A percentile compares a stretch with the other conserved stretches of the same genome.
These are phyloP conservation scores for Calameuta pallipes DNA, from an alignment of 2,888 invertebrate genomes.

Conservation along the genomic window DNA sequence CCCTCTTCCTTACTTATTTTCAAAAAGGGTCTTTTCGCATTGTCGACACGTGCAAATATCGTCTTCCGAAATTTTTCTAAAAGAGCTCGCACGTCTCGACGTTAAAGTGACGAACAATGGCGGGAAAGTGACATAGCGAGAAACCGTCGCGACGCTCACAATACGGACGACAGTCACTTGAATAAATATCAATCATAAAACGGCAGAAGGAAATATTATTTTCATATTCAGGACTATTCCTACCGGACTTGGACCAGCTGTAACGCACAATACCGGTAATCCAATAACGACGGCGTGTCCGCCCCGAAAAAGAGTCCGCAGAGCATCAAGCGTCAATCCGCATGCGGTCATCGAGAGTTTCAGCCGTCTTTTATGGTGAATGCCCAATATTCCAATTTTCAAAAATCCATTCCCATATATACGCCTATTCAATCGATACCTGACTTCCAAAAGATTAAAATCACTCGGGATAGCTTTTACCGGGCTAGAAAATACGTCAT, in stretches of 20 bases:
- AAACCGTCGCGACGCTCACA: constrained; percentile 30
- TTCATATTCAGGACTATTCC: constrained; percentile 55
- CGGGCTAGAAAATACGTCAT: too few relatives aligned
- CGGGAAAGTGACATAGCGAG: background rate
- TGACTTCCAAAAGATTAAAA: too few relatives aligned
- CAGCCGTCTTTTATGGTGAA: too few relatives aligned
- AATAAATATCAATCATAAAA: constrained; percentile 64
- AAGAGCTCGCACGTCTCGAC: too few relatives aligned
- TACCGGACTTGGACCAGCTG: constrained; percentile 37
- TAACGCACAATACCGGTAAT: constrained; percentile 48
- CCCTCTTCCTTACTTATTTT: background rate
- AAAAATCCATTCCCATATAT: too few relatives aligned
- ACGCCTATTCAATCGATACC: too few relatives aligned
- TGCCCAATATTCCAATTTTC: too few relatives aligned
- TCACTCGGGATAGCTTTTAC: too few relatives aligned
- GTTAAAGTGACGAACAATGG: background rate
- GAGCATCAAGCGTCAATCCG: constrained; percentile 15
- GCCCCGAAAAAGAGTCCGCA: constrained; percentile 43
- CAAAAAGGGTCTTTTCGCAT: background rate
- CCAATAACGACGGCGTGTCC: constrained; percentile 54
- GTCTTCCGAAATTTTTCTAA: background rate
- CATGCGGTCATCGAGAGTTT: background rate
- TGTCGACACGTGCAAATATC: background rate
- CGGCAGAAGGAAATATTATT: constrained; percentile 60
- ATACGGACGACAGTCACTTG: constrained; percentile 48